These are phyloP conservation scores for Clarias laeviceps DNA, from an alignment of 2,797 vertebrate genomes.

Conservation along the genomic window DNA sequence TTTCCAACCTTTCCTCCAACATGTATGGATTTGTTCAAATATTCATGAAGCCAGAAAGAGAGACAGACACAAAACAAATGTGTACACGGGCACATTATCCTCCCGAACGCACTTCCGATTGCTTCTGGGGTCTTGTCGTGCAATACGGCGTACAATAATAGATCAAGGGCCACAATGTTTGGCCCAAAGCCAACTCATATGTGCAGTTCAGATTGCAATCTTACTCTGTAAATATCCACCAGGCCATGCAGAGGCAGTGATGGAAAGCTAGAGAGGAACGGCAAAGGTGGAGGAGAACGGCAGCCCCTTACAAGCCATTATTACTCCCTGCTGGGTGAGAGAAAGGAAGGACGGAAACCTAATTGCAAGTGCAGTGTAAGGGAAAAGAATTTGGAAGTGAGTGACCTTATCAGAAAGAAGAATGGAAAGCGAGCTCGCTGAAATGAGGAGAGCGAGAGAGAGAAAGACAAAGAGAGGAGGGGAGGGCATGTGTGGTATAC, in stretches of 20 bases:
- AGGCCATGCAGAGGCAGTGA: conserved; percentile 30
- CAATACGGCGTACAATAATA: not conserved
- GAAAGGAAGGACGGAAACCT: conserved; percentile 42
- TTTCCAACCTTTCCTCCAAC: not conserved
- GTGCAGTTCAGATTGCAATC: conserved; percentile 34
- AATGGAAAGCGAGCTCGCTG: conserved; percentile 7
- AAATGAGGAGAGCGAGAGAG: conserved; percentile 16
- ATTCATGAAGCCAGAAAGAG: not conserved
- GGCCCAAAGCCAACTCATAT: conserved; percentile 29
- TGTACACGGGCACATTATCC: not conserved
- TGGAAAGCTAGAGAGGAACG: conserved; percentile 17
- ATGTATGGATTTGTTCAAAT: not conserved
- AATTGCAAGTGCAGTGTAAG: conserved; percentile 30
- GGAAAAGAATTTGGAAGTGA: conserved; percentile 23
- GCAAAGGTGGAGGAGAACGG: conserved; percentile 24
- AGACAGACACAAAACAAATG: conserved; percentile 16
- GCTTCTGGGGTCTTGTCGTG: conserved; percentile 9
- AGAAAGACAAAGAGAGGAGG: conserved; percentile 11
- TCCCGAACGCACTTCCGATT: not conserved
- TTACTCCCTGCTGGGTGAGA: conserved; percentile 34
- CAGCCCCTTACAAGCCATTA: conserved; percentile 38
- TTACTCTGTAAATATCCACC: conserved; percentile 37
- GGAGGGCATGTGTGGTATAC: not conserved
- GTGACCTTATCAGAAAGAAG: conserved; percentile 48
- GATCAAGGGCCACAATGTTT: conserved; percentile 20